Percentiles rank a stretch among this genome's conserved stretches.
Conservation (phyloP, 2,888 invertebrate genomes). For the Serrognathus titanus region DNA sequence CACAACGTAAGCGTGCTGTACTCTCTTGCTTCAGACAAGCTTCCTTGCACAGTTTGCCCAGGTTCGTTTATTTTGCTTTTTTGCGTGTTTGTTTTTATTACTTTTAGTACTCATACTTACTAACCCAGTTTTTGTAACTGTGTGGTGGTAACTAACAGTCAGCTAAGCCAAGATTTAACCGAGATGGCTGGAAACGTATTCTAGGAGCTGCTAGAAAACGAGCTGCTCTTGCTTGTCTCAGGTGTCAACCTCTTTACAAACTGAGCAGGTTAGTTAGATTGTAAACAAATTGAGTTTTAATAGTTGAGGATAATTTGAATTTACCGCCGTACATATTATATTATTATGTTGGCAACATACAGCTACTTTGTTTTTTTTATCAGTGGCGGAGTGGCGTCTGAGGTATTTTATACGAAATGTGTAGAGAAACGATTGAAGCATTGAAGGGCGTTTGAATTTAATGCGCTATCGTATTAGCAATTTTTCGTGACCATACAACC, state of each 20-base stretch:
- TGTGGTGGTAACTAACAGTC: conserved; percentile 62
- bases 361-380: not conserved
- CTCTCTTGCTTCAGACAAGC: conserved; percentile 99
- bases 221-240: conserved; percentile 93
- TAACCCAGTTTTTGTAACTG: conserved; percentile 10
- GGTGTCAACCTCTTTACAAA: conserved; percentile 90
- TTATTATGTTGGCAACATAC: not conserved
- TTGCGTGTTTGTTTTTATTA: conserved; percentile 6
- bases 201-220: conserved; percentile 85
- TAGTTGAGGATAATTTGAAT: not conserved
- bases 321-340: not conserved
- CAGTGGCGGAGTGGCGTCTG: too few species aligned
- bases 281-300: too few species aligned
- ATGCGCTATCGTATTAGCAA: too few species aligned
- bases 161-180: conserved; percentile 68
- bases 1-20: conserved; percentile 98
- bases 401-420: too few species aligned
- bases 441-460: too few species aligned
- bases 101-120: conserved; percentile 12
- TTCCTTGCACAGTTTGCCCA: conserved; percentile 95
- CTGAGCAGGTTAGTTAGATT: conserved; percentile 80
- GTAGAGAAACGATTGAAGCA: too few species aligned
- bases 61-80: conserved; percentile 59
- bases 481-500: too few species aligned
- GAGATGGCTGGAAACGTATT: conserved; percentile 75